These are phyloP conservation scores for Drosophila suboccidentalis DNA, from an alignment of 2,888 invertebrate genomes.

Conservation along the genomic window DNA sequence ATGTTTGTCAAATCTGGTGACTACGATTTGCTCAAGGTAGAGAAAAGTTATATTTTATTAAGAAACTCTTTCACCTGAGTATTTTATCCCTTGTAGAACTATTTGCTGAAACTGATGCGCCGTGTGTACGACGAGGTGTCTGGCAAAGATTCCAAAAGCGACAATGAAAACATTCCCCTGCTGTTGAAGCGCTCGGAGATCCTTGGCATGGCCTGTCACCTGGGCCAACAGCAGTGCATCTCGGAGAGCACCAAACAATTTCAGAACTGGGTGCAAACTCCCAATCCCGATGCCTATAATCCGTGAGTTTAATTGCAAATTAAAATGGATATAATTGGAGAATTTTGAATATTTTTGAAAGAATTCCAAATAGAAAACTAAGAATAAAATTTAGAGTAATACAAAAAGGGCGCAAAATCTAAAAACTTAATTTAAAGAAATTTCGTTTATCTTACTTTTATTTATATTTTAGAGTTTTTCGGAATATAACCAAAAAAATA, in stretches of 20 bases:
- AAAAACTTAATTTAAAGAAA: background rate
- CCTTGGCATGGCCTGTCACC: slow-evolving; percentile 90
- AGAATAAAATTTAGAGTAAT: background rate
- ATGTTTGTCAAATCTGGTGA: slow-evolving; percentile 92
- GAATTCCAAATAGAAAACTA: background rate
- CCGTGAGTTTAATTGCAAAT: slow-evolving; percentile 87
- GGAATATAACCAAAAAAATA: too few relatives aligned
- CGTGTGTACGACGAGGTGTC: slow-evolving; percentile 90
- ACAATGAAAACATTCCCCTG: slow-evolving; percentile 87
- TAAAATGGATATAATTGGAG: too few relatives aligned
- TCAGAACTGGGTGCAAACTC: slow-evolving; percentile 90
- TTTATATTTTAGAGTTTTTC: too few relatives aligned
- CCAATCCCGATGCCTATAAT: slow-evolving; percentile 91
- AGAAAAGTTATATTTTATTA: rapidly evolving
- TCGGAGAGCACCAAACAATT: slow-evolving; percentile 90
- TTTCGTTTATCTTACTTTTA: too few relatives aligned
- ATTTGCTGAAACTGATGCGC: slow-evolving; percentile 89
- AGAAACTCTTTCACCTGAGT: too few relatives aligned
- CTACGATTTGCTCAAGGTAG: slow-evolving; percentile 89
- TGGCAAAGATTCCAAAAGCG: slow-evolving; percentile 88
- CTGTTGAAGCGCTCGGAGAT: slow-evolving; percentile 91
- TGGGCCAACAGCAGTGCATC: slow-evolving; percentile 91
- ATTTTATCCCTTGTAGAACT: slow-evolving; percentile 86
- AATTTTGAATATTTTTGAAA: too few relatives aligned
- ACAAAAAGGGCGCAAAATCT: background rate